A percentile compares a stretch with the other conserved stretches of the same genome.
phyloP scores from a whole-genome alignment of 2,888 invertebrate genomes.

The Orthonychiurus folsomi region DNA sequence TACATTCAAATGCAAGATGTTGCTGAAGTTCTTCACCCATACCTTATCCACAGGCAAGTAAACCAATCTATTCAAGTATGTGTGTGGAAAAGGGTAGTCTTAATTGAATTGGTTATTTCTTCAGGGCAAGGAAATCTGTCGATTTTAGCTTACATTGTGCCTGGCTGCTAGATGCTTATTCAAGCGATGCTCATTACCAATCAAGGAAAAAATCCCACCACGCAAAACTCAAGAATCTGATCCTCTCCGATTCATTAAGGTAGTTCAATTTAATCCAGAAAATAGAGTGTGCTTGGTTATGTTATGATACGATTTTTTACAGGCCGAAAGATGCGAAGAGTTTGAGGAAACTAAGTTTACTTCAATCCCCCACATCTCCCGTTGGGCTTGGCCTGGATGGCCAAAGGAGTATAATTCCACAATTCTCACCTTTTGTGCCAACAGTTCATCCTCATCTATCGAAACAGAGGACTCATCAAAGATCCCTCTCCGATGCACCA shows the following conservation, averaged over 20 bases:
- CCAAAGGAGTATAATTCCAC: neutral
- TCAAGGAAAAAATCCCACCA: slow-evolving; percentile 65
- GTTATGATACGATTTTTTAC: slow-evolving; percentile 9
- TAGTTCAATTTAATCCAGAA: slow-evolving; percentile 15
- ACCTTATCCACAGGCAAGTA: slow-evolving; percentile 64
- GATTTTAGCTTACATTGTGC: slow-evolving; percentile 93
- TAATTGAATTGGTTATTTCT: neutral
- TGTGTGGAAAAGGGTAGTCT: slow-evolving; percentile 1
- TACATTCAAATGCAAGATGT: slow-evolving; percentile 97
- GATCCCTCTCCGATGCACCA: slow-evolving; percentile 66
- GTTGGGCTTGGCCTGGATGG: neutral
- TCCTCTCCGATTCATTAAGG: slow-evolving; percentile 60
- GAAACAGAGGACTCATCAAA: slow-evolving; percentile 61
- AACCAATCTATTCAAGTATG: neutral
- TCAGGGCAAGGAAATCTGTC: slow-evolving; percentile 82
- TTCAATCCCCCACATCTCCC: slow-evolving; percentile 33
- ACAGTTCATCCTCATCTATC: neutral
- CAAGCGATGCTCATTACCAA: slow-evolving; percentile 60
- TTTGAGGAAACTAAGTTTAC: slow-evolving; percentile 32
- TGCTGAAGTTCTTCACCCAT: slow-evolving; percentile 83
- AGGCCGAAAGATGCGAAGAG: slow-evolving; percentile 38
- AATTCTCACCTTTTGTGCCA: neutral
- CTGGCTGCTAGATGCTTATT: slow-evolving; percentile 93
- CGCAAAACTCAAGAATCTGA: slow-evolving; percentile 63
- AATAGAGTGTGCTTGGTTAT: neutral